Conservation (phyloP, 2,113 vertebrate species). For the Antigone vipio region DNA sequence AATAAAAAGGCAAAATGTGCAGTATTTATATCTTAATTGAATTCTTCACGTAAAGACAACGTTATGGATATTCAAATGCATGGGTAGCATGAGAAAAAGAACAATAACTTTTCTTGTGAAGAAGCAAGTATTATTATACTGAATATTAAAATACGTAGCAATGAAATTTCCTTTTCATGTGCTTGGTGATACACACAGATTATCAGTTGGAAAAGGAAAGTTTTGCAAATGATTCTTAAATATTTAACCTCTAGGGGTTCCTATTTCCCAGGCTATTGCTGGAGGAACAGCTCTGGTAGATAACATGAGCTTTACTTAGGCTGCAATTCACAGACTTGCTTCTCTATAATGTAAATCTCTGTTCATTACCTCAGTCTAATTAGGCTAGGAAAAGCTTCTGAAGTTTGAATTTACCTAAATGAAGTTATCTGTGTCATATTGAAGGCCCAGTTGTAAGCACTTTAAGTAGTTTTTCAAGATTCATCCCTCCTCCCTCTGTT, state of each 20-base stretch:
- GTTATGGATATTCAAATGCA: constrained; percentile 45
- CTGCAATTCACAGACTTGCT: constrained; percentile 13
- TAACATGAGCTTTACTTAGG: constrained; percentile 32
- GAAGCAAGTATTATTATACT: constrained; percentile 13
- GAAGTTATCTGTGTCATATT: neutral
- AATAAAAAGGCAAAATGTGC: constrained; percentile 48
- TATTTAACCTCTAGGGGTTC: constrained; percentile 71
- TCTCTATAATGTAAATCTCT: neutral
- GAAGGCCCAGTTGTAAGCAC: neutral
- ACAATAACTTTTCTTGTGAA: neutral
- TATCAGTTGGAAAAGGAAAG: constrained; percentile 45
- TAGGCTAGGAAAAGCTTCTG: constrained; percentile 15
- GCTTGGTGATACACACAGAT: constrained; percentile 7
- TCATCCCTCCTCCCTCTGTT: neutral
- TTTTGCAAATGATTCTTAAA: constrained; percentile 58
- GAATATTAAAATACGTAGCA: constrained; percentile 17
- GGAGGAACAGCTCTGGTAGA: neutral
- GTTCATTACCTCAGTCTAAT: constrained; percentile 9
- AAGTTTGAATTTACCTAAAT: constrained; percentile 29
- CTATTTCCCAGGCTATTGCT: constrained; percentile 69
- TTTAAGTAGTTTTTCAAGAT: neutral
- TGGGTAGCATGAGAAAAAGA: constrained; percentile 14
- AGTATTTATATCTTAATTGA: constrained; percentile 43
- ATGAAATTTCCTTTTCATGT: constrained; percentile 52
- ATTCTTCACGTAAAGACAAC: constrained; percentile 46